Base-by-base conservation (phyloP, 2,113 vertebrate species). In the Amblyopsis rosae region DNA sequence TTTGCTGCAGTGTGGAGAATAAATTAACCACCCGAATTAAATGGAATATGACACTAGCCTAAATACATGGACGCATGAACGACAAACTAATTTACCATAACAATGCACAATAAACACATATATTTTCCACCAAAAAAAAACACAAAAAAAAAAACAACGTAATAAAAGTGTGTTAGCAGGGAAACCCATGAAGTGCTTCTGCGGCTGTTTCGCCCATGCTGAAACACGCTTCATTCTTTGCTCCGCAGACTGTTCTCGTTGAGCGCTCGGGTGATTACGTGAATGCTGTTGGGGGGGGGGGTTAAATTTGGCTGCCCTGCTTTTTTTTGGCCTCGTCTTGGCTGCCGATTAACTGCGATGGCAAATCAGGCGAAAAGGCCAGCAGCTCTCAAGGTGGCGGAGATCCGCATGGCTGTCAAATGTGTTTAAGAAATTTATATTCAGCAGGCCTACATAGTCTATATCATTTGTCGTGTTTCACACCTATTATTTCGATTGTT, bases 341-440 rank as follows among this genome's bases (percentile, higher is more conserved):
- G 84, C 88, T 77, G 79, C 70, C 75, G 82, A 89, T 88, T 86
- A 85, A 86, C 76, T 84, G 79, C 71, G 54, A 73, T 70, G 83
- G 81, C 82, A 87, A 82, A 85, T 77, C 76, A 84, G 71, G 78
- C 85, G 85, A 59, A 67, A 83, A 84, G 84, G 72, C 77, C 85
- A 86, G 84, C 80, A 85, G 82, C 85, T 89, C 85, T 91, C 82
- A 89, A 90, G 88, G 88, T 86, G 88, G 84, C 77, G 32, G 13
- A 65, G 62, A 75, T 82, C 73, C 79, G 66, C 79, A 64, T 76
- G 77, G 76, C 32, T 16, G 59, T 11, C 72, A 59, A 49, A 79
- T 62, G 72, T 72, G 76, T 74, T 59, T 65, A 33, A 56, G 68
- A 60, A 61, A 76, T 69, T 49, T 70, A 55, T 57, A 61, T 80